Percentiles rank a stretch among this genome's conserved stretches.
Evolutionary conservation across 1,140 invertebrate species (phyloP).

Genomic region (Musca domestica): DNA sequence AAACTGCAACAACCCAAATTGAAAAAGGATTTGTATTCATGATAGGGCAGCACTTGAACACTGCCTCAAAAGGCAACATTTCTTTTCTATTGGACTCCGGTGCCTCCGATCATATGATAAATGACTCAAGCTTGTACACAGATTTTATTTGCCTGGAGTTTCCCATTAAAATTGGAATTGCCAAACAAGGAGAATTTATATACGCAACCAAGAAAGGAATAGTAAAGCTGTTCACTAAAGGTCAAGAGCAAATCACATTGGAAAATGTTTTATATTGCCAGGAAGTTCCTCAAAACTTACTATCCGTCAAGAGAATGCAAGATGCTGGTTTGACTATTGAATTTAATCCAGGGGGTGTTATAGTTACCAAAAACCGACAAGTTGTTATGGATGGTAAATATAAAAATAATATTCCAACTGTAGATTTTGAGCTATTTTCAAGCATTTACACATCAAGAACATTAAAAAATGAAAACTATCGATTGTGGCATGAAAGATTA

Average conservation of each 20-base stretch:
- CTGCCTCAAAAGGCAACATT: no score
- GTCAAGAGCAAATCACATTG: constrained; percentile 24
- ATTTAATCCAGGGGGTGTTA: no score
- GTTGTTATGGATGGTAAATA: no score
- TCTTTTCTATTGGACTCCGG: no score
- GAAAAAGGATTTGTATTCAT: no score
- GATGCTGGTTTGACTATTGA: constrained; percentile 22
- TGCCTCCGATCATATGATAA: constrained; percentile 46
- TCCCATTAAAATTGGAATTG: constrained; percentile 26
- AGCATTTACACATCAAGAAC: constrained; percentile 29
- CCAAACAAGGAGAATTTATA: constrained; percentile 29
- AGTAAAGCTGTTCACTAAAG: constrained; percentile 15
- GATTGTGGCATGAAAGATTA: constrained; percentile 49
- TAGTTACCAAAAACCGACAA: no score
- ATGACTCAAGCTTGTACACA: constrained; percentile 35
- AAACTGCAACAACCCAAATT: no score
- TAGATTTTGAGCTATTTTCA: no score
- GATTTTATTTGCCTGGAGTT: constrained; percentile 27
- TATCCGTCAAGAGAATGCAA: constrained; percentile 28
- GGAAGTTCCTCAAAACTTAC: constrained; percentile 23
- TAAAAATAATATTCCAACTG: no score
- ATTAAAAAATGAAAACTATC: constrained; percentile 36
- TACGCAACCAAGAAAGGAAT: constrained; percentile 22
- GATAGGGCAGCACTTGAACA: no score
- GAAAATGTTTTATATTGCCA: no score